Evolutionary conservation across 2,888 invertebrate species (phyloP), one percentile per base, ranked within the genome.

Genomic region (Plebejus argus): DNA sequence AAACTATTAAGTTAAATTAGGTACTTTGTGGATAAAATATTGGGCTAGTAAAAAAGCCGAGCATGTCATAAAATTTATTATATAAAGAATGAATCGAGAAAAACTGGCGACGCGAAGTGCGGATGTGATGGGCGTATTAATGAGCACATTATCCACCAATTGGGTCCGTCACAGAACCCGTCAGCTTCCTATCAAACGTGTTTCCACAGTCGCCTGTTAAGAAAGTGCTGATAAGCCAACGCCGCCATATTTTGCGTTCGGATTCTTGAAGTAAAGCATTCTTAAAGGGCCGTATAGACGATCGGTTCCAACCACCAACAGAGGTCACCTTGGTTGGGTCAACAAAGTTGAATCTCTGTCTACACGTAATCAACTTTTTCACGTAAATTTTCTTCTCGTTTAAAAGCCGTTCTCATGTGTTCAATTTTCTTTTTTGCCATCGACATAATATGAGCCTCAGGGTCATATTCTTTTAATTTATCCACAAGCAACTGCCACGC

Each of bases 101-200:
- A 72, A 72, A 45, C 39, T 23, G n/a, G 5, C 72, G 20, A 23
- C 35, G 10, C 20, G 72, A 8, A 6, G 72, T 39, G 72, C 72
- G 72, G 72, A 72, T 72, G 72, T 72, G 39, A 74, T 74, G 74
- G 74, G 74, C 74, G 74, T 74, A 49, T 72, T 74, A 74, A 74
- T 23, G 49, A 49, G 23, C 53, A 28, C 7, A 49, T 28, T 28
- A 53, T 23, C 74, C 28, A 23, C 74, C 74, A 74, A 74, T 74
- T 45, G 74, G 39, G 10, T 18, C 23, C 49, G 74, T 18, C 74
- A 23, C 45, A 45, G 35, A 20, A 45, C 49, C 49, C 49, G 53
- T 39, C 74, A 74, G 74, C 28, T 74, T 74, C 53, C 74, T 49
- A 74, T 74, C 74, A 74, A 74, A 74, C 74, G 74, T 74, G 74